A percentile compares a stretch with the other conserved stretches of the same genome.
These are phyloP conservation scores for Boloria euphrosyne DNA, from an alignment of 2,888 invertebrate genomes.

Conservation along the genomic window DNA sequence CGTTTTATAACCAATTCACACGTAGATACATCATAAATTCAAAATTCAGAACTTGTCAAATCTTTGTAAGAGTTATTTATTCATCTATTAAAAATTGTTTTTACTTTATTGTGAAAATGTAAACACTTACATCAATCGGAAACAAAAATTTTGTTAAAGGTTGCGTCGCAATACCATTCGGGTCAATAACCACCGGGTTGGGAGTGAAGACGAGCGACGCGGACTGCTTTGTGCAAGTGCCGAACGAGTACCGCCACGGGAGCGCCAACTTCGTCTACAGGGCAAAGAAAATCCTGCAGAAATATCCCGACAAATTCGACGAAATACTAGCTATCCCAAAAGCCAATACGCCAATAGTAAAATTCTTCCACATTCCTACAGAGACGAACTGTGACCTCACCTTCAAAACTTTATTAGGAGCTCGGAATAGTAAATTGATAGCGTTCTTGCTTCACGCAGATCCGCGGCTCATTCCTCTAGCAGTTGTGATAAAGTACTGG, in stretches of 20 bases:
- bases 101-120: too few relatives aligned
- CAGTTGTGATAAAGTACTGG: conserved; percentile 89
- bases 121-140: neutral
- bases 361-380: conserved; percentile 85
- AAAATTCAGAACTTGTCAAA: too few relatives aligned
- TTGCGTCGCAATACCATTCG: conserved; percentile 82
- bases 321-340: conserved; percentile 84
- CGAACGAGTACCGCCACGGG: conserved; percentile 47
- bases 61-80: too few relatives aligned
- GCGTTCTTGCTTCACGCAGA: conserved; percentile 83
- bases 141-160: conserved; percentile 50
- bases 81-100: too few relatives aligned
- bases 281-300: conserved; percentile 67
- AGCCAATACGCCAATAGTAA: conserved; percentile 90
- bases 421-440: conserved; percentile 86
- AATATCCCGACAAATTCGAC: conserved; percentile 68
- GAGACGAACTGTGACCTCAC: conserved; percentile 87
- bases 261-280: conserved; percentile 49
- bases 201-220: conserved; percentile 87
- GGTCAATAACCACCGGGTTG: conserved; percentile 88
- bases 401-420: conserved; percentile 86
- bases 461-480: conserved; percentile 80
- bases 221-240: conserved; percentile 85
- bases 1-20: too few relatives aligned
- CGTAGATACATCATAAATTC: too few relatives aligned